Conservation (phyloP, 2,797 vertebrate species). For the Onychomys leucogaster region DNA sequence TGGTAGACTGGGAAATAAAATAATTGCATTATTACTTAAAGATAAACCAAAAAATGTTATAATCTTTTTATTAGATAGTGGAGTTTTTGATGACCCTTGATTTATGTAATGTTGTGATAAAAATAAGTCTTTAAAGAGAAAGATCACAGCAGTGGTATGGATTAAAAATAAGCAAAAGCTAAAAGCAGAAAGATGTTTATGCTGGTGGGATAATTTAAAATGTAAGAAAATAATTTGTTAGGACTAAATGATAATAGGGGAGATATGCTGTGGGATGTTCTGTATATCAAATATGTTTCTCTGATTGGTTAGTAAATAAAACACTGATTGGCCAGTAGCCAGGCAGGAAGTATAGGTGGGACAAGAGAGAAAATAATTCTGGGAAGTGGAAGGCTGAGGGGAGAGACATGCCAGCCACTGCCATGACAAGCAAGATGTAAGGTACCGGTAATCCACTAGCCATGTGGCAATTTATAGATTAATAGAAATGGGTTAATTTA, state of each 20-base stretch:
- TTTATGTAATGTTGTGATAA: neutral
- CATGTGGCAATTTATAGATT: too few species aligned
- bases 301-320: too few species aligned
- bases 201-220: slow-evolving; percentile 37
- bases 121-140: slow-evolving; percentile 12
- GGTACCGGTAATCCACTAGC: too few species aligned
- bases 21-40: neutral
- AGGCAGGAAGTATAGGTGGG: too few species aligned
- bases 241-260: neutral
- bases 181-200: neutral
- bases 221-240: slow-evolving; percentile 31
- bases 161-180: neutral
- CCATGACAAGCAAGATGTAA: too few species aligned
- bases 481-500: too few species aligned
- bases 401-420: too few species aligned
- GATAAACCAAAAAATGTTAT: slow-evolving; percentile 30
- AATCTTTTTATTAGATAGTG: neutral
- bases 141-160: neutral
- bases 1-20: neutral
- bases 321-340: too few species aligned
- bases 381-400: too few species aligned
- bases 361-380: too few species aligned
- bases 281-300: too few species aligned
- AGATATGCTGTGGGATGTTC: too few species aligned
- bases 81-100: slow-evolving; percentile 19